phyloP scores from a whole-genome alignment of 2,797 vertebrate species.

The Pipistrellus pipistrellus region DNA sequence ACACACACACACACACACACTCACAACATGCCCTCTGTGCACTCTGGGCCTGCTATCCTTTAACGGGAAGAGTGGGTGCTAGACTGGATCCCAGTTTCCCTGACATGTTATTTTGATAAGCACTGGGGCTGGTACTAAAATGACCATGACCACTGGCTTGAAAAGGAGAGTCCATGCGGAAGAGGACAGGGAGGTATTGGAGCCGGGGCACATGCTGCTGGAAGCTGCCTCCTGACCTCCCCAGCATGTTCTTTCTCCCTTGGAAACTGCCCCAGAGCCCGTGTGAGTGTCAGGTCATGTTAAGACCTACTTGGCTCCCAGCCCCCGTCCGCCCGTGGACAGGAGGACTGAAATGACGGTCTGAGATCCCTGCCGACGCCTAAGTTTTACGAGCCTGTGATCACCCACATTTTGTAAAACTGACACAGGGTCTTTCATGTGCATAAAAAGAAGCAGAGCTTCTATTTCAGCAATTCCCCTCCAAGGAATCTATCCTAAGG shows the following conservation, averaged over 20 bases:
- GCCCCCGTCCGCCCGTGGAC: not conserved
- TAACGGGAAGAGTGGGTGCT: not conserved
- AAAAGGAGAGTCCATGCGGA: not conserved
- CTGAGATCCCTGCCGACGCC: not conserved
- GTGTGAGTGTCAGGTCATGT: fast-evolving
- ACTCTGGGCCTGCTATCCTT: not conserved
- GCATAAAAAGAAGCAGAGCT: conserved; percentile 45
- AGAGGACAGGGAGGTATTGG: not conserved
- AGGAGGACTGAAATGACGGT: not conserved
- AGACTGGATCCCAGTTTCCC: not conserved
- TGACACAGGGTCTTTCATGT: not conserved
- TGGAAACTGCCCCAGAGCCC: not conserved
- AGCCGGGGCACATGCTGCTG: not conserved
- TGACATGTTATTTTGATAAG: not conserved
- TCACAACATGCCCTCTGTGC: not conserved
- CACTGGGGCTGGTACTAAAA: not conserved
- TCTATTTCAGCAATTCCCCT: not conserved
- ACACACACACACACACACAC: no score
- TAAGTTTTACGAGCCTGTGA: not conserved
- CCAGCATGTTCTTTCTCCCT: not conserved
- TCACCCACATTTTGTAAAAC: conserved; percentile 56
- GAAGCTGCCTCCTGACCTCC: not conserved
- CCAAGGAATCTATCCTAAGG: conserved; percentile 45
- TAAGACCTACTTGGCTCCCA: not conserved
- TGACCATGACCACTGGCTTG: not conserved